A percentile compares a stretch with the other conserved stretches of the same genome.
Evolutionary conservation across 2,888 invertebrate genomes (phyloP).

Genomic region (Octodonta nipae): DNA sequence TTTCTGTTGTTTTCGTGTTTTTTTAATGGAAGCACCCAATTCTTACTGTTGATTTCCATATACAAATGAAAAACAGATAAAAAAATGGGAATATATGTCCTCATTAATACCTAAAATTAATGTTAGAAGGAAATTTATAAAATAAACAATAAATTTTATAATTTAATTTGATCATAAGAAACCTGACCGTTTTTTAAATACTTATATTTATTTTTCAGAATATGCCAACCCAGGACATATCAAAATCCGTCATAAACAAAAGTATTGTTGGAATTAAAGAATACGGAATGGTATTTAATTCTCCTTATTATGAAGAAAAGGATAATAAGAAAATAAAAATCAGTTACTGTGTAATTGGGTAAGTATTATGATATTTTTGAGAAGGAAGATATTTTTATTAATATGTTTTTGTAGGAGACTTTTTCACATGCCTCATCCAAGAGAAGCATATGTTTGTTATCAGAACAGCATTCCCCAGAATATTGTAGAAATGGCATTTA

Average conservation of each 20-base stretch:
- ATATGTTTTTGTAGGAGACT: constrained; percentile 38
- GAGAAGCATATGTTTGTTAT: constrained; percentile 78
- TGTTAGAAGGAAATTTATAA: too few species aligned
- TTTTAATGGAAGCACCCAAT: too few species aligned
- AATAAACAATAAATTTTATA: too few species aligned
- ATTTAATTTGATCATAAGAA: too few species aligned
- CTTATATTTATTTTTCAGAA: constrained; percentile 24
- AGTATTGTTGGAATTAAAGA: constrained; percentile 70
- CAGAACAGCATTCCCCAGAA: constrained; percentile 77
- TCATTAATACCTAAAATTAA: too few species aligned
- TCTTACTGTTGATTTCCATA: too few species aligned
- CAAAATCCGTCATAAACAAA: constrained; percentile 47
- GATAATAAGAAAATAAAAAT: constrained; percentile 36
- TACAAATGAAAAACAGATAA: too few species aligned
- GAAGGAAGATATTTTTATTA: constrained; percentile 1
- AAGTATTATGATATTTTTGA: constrained; percentile 22
- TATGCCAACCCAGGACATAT: constrained; percentile 35
- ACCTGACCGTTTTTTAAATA: too few species aligned
- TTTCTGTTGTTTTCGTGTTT: too few species aligned
- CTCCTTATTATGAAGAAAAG: constrained; percentile 36
- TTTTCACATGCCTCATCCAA: constrained; percentile 60
- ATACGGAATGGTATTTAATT: constrained; percentile 66
- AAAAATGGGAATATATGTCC: too few species aligned
- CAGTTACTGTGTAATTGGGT: constrained; percentile 73
- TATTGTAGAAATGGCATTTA: constrained; percentile 76